phyloP scores from a whole-genome alignment of 2,113 vertebrate species.

The Cromileptes altivelis region DNA sequence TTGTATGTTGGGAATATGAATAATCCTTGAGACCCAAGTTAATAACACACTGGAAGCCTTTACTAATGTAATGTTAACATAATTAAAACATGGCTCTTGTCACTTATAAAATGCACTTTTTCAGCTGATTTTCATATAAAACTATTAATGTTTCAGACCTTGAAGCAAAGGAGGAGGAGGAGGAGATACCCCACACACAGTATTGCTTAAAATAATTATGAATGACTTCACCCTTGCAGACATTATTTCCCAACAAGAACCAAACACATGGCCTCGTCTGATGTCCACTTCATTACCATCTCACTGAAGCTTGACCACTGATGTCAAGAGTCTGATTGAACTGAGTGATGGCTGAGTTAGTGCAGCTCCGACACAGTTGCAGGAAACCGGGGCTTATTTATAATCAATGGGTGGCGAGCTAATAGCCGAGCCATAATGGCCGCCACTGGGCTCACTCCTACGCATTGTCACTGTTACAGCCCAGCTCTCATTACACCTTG shows the following conservation, averaged over 20 bases:
- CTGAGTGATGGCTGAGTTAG: slow-evolving; percentile 17
- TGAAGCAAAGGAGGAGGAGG: background rate
- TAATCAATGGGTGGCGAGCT: slow-evolving; percentile 50
- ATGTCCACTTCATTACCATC: background rate
- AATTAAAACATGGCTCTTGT: background rate
- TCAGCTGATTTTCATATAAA: background rate
- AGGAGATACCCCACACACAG: background rate
- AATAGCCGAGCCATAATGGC: slow-evolving; percentile 40
- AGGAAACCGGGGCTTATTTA: slow-evolving; percentile 36
- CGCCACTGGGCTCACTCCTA: slow-evolving; percentile 22
- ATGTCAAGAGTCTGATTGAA: background rate
- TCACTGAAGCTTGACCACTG: background rate
- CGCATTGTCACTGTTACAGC: slow-evolving; percentile 53
- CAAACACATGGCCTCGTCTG: slow-evolving; percentile 1
- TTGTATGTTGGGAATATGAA: too few species aligned
- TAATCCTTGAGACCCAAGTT: background rate
- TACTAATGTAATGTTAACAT: background rate
- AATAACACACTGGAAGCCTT: background rate
- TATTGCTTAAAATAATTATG: background rate
- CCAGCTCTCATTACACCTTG: slow-evolving; percentile 66
- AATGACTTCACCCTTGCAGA: background rate
- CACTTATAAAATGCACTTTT: background rate
- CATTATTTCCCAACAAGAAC: background rate
- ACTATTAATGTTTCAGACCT: background rate
- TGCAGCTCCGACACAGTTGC: background rate